Percentiles rank a stretch among this genome's conserved stretches.
Conservation (phyloP, 2,888 invertebrate species). For the Adelphocoris suturalis region DNA sequence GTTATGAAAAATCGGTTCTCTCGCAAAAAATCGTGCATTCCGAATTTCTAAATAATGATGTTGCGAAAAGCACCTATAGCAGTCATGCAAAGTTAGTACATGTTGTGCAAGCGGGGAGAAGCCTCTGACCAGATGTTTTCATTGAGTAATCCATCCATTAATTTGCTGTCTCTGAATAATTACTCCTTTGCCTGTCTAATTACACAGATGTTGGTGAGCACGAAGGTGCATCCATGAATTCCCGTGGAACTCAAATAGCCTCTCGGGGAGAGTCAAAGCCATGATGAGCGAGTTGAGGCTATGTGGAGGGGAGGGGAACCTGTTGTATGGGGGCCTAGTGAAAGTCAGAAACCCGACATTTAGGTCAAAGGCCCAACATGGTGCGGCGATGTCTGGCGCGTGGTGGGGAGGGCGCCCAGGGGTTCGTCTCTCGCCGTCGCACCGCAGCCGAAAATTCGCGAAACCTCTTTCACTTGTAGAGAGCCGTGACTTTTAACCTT, state of each 20-base stretch:
- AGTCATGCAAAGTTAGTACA: no score
- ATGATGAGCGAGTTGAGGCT: neutral
- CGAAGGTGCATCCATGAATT: neutral
- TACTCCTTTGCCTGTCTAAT: no score
- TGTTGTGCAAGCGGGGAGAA: no score
- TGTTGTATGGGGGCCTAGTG: slow-evolving; percentile 49
- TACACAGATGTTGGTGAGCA: no score
- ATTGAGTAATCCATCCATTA: no score
- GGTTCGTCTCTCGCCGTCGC: neutral
- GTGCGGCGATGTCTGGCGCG: neutral
- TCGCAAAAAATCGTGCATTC: no score
- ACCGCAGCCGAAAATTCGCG: neutral
- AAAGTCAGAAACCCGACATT: slow-evolving; percentile 66
- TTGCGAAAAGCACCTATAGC: no score
- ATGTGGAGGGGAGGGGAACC: slow-evolving; percentile 15
- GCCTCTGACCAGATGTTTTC: no score
- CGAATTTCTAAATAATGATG: no score
- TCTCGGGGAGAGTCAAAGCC: slow-evolving; percentile 21
- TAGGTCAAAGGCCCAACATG: slow-evolving; percentile 54
- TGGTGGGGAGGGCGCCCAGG: neutral
- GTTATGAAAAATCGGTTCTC: no score
- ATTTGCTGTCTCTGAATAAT: no score
- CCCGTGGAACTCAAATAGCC: neutral
- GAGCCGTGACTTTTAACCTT: neutral
- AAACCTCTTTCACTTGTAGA: neutral